Evolutionary conservation across 2,797 vertebrate genomes (phyloP).

Genomic region (Betta splendens): DNA sequence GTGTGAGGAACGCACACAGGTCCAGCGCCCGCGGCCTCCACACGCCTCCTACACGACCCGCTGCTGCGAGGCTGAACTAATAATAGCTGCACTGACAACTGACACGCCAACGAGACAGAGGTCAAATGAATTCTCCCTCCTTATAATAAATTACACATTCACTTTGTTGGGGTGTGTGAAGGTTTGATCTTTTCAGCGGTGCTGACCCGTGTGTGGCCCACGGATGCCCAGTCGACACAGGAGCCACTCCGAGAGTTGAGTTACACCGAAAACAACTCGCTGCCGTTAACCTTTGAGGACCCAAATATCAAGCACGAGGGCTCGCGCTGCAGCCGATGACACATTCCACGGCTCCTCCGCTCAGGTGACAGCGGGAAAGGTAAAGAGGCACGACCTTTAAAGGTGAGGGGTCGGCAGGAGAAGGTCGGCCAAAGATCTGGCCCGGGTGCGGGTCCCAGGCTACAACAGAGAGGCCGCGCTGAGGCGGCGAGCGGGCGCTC

Average conservation of each 20-base stretch:
- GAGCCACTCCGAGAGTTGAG: constrained; percentile 5
- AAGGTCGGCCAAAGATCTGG: constrained; percentile 34
- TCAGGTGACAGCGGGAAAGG: constrained; percentile 55
- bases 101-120: constrained; percentile 53
- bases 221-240: not conserved
- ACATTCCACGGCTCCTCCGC: constrained; percentile 1
- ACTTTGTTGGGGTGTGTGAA: constrained; percentile 16
- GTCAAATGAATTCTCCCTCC: constrained; percentile 50
- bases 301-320: constrained; percentile 46
- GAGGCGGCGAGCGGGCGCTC: constrained; percentile 34
- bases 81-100: constrained; percentile 66
- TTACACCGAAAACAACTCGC: constrained; percentile 3
- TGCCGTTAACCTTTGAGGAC: constrained; percentile 54
- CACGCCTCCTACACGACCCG: constrained; percentile 33
- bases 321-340: constrained; percentile 18
- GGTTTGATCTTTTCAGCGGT: not conserved
- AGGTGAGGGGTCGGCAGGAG: constrained; percentile 65
- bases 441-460: constrained; percentile 27
- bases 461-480: constrained; percentile 21
- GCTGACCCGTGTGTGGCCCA: not conserved
- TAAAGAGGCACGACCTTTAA: constrained; percentile 76
- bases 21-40: not conserved
- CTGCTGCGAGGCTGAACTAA: constrained; percentile 58
- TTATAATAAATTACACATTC: constrained; percentile 8
- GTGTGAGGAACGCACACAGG: not conserved